These are phyloP conservation scores for Triops longicaudatus DNA, from an alignment of 1,140 invertebrate species.

Conservation along the genomic window DNA sequence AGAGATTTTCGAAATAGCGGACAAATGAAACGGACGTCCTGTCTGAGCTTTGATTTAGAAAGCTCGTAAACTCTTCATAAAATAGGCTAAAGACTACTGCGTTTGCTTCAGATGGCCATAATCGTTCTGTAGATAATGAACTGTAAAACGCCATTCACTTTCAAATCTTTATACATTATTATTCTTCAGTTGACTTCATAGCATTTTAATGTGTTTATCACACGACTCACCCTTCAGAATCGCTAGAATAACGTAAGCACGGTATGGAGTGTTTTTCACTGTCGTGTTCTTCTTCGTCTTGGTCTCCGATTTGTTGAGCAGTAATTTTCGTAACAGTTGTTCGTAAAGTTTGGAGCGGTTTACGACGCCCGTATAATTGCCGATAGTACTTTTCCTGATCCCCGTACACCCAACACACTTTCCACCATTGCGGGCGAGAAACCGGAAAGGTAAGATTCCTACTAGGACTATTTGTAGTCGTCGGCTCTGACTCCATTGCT, in stretches of 20 bases:
- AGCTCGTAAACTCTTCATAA: too few species aligned
- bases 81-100: too few species aligned
- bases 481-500: background rate
- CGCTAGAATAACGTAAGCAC: constrained; percentile 18
- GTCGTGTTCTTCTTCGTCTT: constrained; percentile 17
- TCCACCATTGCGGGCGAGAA: constrained; percentile 73
- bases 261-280: constrained; percentile 22
- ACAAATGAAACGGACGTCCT: too few species aligned
- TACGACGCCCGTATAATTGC: constrained; percentile 61
- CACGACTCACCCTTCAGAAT: background rate
- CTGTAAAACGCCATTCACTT: background rate
- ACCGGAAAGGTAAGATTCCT: background rate
- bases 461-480: background rate
- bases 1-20: too few species aligned
- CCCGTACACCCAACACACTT: constrained; percentile 74
- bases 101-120: too few species aligned
- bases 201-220: background rate
- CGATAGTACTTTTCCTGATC: constrained; percentile 74
- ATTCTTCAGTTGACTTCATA: background rate
- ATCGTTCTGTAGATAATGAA: too few species aligned
- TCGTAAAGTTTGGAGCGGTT: constrained; percentile 33
- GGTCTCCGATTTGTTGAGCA: background rate
- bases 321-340: constrained; percentile 23
- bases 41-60: too few species aligned
- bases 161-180: background rate